phyloP scores from a whole-genome alignment of 2,888 invertebrate species.

The Platycnemis pennipes region DNA sequence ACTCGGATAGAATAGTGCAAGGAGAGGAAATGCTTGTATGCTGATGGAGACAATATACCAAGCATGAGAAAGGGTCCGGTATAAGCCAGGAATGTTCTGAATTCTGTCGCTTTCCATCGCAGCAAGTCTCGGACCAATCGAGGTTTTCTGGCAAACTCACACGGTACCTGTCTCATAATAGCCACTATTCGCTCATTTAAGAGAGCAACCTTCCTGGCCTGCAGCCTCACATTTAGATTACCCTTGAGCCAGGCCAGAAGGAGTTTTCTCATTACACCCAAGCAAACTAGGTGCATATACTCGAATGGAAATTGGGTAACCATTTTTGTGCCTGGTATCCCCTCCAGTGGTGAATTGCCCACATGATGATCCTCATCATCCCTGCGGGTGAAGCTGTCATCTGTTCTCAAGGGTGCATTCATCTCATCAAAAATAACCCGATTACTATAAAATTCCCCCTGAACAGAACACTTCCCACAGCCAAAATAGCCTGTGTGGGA shows the following conservation, averaged over 20 bases:
- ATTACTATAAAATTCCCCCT: conserved; percentile 38
- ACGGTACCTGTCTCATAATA: background rate
- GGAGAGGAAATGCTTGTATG: conserved; percentile 73
- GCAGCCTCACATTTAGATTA: background rate
- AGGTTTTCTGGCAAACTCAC: background rate
- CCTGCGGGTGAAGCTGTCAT: conserved; percentile 69
- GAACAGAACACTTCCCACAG: conserved; percentile 71
- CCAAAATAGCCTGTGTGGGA: conserved; percentile 69
- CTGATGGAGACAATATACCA: conserved; percentile 70
- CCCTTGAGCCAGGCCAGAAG: background rate
- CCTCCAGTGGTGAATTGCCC: background rate
- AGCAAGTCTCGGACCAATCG: background rate
- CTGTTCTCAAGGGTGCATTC: conserved; percentile 54
- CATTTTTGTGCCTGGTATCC: background rate
- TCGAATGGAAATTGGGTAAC: background rate
- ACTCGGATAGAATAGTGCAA: conserved; percentile 73
- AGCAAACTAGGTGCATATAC: background rate
- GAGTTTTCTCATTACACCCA: background rate
- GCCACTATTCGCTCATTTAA: background rate
- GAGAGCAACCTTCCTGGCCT: background rate
- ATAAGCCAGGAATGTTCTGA: conserved; percentile 72
- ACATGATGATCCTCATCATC: conserved; percentile 71
- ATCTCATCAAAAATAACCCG: background rate
- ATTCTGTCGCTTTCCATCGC: background rate
- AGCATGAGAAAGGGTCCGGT: conserved; percentile 73